Evolutionary conservation across 2,797 vertebrate genomes (phyloP), one percentile per base, ranked within the genome.

Genomic region (Cuculus canorus): DNA sequence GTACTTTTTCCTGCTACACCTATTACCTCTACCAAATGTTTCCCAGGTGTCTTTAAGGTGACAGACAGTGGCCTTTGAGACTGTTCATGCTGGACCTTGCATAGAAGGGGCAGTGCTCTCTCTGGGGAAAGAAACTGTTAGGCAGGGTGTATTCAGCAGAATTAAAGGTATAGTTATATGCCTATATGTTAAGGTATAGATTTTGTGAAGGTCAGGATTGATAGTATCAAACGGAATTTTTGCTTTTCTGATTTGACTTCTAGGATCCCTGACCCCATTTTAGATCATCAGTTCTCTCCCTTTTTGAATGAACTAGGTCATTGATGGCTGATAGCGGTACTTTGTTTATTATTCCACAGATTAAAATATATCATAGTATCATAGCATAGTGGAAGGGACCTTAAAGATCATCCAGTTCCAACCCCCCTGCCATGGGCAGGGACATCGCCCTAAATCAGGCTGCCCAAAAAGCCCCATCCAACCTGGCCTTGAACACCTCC

Each of bases 71-170:
- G 47, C 24, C 61, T 68, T 39, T 76, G 66, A 57, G 60, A 18
- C 22, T 17, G 8, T 4, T 47, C 0, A 0, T 24, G 32, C n/a
- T 50, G 52, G 41, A 33, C 30, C 3, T 61, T 10, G 21, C 27
- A 8, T 4, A 35, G 50, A 47, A 77, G 11, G 27, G 45, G 10
- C 60, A 53, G 41, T 30, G n/a, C 32, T 70, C 23, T 59, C 22
- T 11, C 47, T 48, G 33, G 65, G 17, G 61, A 37, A 19, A 53
- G 50, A 35, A 35, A 13, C 19, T 27, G 4, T 8, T 39, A 21
- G 71, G 4, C 4, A 54, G 30, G 18, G 10, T 56, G 16, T 39
- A 39, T 73, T 56, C 37, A 82, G 43, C 56, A 56, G 35, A 28
- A 60, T 27, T 50, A 16, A 63, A 86, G 64, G 23, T 45, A 32